Percentiles rank a stretch among this genome's conserved stretches.
These are phyloP conservation scores for Drosophila sp. DNA, from an alignment of 1,140 invertebrate genomes.

Conservation along the genomic window DNA sequence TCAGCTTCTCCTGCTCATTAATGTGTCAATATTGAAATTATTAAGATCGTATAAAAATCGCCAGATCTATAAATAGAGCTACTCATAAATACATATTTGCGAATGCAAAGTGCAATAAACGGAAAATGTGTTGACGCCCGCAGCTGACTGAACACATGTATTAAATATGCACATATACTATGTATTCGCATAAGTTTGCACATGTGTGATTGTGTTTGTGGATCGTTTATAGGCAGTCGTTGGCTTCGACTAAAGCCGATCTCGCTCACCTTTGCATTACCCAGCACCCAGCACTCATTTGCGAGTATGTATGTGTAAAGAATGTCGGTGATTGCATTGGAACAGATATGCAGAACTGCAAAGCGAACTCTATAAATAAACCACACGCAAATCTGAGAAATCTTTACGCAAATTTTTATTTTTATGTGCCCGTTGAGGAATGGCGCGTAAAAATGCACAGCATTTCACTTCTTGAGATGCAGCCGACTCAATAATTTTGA, in stretches of 20 bases:
- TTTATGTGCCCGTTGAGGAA: constrained; percentile 62
- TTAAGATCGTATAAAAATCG: constrained; percentile 43
- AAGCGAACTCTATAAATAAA: constrained; percentile 71
- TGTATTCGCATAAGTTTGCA: no score
- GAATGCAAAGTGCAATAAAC: constrained; percentile 60
- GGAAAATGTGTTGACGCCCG: constrained; percentile 57
- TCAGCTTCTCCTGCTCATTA: constrained; percentile 37
- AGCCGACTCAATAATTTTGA: constrained; percentile 51
- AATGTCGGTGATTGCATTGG: constrained; percentile 62
- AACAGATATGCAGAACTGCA: constrained; percentile 72
- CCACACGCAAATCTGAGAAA: constrained; percentile 60
- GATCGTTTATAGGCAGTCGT: constrained; percentile 19
- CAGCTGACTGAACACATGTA: constrained; percentile 3
- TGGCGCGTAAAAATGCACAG: constrained; percentile 68
- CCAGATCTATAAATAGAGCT: constrained; percentile 43
- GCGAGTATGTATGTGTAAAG: constrained; percentile 7
- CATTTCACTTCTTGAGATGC: constrained; percentile 60
- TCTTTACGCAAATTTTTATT: constrained; percentile 60
- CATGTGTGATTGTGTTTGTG: no score
- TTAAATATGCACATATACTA: constrained; percentile 18
- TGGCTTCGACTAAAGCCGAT: constrained; percentile 17
- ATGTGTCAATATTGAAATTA: constrained; percentile 76
- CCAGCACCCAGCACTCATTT: background rate
- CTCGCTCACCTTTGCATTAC: constrained; percentile 29
- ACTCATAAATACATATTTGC: constrained; percentile 47